phyloP scores from a whole-genome alignment of 1,140 invertebrate genomes.

The Druon quercuslanigerum region DNA sequence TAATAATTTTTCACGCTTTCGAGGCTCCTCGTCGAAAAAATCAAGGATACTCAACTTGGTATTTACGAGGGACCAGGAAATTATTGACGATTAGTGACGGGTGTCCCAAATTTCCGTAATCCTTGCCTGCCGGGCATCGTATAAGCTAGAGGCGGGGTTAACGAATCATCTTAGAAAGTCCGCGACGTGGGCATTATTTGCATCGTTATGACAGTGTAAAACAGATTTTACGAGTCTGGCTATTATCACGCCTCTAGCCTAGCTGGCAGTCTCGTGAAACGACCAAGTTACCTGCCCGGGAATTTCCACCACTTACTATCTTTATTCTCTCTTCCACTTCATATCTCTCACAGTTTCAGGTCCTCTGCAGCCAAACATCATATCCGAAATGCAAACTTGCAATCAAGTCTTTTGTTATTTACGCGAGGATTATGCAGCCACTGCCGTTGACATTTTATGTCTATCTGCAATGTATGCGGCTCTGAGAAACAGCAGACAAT shows the following conservation, averaged over 20 bases:
- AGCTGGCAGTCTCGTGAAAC: slow-evolving; percentile 2
- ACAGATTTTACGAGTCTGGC: slow-evolving; percentile 18
- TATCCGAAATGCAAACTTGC: slow-evolving; percentile 19
- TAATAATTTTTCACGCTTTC: slow-evolving; percentile 23
- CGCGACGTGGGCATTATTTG: slow-evolving; percentile 9
- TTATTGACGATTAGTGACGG: slow-evolving; percentile 11
- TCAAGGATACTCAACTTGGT: neutral
- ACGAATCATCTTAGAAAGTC: slow-evolving; percentile 16
- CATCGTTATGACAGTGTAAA: slow-evolving; percentile 28
- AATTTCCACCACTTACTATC: slow-evolving; percentile 10
- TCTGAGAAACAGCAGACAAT: slow-evolving; percentile 20
- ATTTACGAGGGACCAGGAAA: neutral
- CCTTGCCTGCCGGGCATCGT: neutral
- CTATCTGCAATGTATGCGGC: slow-evolving; percentile 22
- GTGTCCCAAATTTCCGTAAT: slow-evolving; percentile 7
- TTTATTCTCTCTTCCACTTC: neutral
- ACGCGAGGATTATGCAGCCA: slow-evolving; percentile 19
- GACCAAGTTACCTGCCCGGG: slow-evolving; percentile 4
- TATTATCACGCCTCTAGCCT: slow-evolving; percentile 27
- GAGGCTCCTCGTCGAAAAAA: neutral
- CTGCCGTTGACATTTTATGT: slow-evolving; percentile 28
- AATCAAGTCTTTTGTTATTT: slow-evolving; percentile 28
- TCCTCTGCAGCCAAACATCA: slow-evolving; percentile 3
- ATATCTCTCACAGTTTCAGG: neutral
- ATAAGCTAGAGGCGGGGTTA: neutral